Base-by-base conservation (phyloP, 2,888 invertebrate genomes). In the Caenorhabditis afra region DNA sequence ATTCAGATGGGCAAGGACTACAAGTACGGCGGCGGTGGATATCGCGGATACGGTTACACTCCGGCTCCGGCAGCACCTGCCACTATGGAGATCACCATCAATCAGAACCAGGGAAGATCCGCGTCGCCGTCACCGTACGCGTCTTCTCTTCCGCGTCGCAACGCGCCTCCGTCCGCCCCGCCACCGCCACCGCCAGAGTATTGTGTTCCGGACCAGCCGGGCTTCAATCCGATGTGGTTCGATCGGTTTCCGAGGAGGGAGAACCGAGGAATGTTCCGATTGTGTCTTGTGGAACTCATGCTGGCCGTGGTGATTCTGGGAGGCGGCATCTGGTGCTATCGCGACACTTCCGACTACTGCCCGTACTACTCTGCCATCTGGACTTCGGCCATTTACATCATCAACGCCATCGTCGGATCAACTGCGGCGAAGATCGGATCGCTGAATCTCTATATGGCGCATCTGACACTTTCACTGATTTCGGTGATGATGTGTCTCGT, bases 341-440 rank as follows among this genome's bases (percentile, higher is more conserved):
- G 82, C 11, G 87, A 89, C 64, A 87, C 87, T n/a, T 76, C 88
- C 8, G 85, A 88, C 58, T 89, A 90, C 66, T 90, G 89, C 58
- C 89, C 89, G n/a, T 89, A 87, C 61, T 86, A 89, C 65, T 89
- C 88, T 1, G 89, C 88, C 23, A 85, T 89, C 45, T 90, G 89
- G 89, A 88, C 89, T 10, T 83, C 86, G 0, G 79, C 79, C 16
- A 68, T 90, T 39, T 89, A 86, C 68, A 73, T 88, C 12, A 75
- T 85, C 53, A 86, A 86, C 41, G 81, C 84, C 7, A 57, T 86
- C 41, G 84, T 85, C 11, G 74, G 81, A 18, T 66, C 65, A 49
- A 81, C 79, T 12, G 87, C 88, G 0, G 83, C 88, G 12, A 87
- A 86, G 62, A 76, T 84, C 20, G 88, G 85, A 49, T 73, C 82